These are phyloP conservation scores for Cyrtodaria siliqua DNA, from an alignment of 2,888 invertebrate species.

Conservation along the genomic window DNA sequence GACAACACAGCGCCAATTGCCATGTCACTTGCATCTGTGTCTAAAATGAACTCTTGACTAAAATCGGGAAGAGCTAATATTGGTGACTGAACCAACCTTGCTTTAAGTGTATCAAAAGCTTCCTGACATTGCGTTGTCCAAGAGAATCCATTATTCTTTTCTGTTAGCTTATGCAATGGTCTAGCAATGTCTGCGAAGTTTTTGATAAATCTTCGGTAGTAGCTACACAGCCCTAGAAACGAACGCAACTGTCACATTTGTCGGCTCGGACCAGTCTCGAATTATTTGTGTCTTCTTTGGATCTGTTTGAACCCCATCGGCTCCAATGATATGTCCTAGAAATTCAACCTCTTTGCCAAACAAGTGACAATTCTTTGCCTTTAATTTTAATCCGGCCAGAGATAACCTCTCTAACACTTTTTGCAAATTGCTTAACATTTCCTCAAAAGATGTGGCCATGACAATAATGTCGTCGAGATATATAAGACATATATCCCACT, in stretches of 20 bases:
- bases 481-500: slow-evolving; percentile 27
- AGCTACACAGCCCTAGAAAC: slow-evolving; percentile 55
- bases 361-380: slow-evolving; percentile 29
- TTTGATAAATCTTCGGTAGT: slow-evolving; percentile 36
- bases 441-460: not conserved
- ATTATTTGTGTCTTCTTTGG: slow-evolving; percentile 29
- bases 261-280: slow-evolving; percentile 38
- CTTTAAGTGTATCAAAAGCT: slow-evolving; percentile 30
- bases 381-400: slow-evolving; percentile 47
- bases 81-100: slow-evolving; percentile 18
- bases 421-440: not conserved
- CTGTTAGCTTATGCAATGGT: slow-evolving; percentile 32
- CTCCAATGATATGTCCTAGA: slow-evolving; percentile 43
- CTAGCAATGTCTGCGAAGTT: slow-evolving; percentile 39
- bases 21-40: slow-evolving; percentile 31
- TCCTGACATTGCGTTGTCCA: slow-evolving; percentile 37
- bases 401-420: not conserved
- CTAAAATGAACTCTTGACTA: slow-evolving; percentile 38
- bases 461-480: slow-evolving; percentile 32
- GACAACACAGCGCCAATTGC: slow-evolving; percentile 30
- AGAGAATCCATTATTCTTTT: slow-evolving; percentile 14
- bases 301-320: slow-evolving; percentile 26
- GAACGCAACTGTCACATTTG: slow-evolving; percentile 31
- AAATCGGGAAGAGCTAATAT: slow-evolving; percentile 39
- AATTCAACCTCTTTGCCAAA: slow-evolving; percentile 29